A percentile compares a stretch with the other conserved stretches of the same genome.
Conservation (phyloP, 2,888 invertebrate genomes). For the Pseudococcus viburni region DNA sequence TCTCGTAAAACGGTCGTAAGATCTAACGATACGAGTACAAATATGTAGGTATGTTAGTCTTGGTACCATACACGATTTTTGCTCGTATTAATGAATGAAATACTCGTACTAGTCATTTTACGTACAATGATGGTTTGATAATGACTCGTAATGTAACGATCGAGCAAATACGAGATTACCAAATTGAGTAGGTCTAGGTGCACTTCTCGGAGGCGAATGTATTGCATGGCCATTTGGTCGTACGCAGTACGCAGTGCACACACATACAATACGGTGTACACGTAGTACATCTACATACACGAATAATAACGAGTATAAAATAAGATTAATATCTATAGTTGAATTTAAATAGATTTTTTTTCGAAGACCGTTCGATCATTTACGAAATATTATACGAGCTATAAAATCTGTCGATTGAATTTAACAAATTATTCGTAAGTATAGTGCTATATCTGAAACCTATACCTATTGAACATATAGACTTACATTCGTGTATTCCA, state of each 20-base stretch:
- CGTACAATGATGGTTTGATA: background rate
- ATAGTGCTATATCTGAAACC: background rate
- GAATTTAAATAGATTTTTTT: background rate
- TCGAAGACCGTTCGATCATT: background rate
- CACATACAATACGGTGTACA: background rate
- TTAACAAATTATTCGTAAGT: background rate
- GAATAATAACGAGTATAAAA: no score
- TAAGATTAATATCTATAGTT: background rate
- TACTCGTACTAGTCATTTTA: background rate
- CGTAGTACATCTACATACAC: no score
- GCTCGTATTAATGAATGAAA: background rate
- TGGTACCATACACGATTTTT: background rate
- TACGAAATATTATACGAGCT: slow-evolving; percentile 4
- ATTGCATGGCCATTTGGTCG: background rate
- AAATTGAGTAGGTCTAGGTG: background rate
- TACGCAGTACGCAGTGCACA: no score
- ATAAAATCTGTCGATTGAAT: slow-evolving; percentile 6
- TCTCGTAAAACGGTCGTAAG: background rate
- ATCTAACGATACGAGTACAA: no score
- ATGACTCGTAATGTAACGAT: background rate
- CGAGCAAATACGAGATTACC: background rate
- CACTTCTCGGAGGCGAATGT: background rate
- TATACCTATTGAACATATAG: background rate
- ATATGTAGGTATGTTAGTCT: background rate
- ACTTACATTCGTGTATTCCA: background rate